Evolutionary conservation across 2,797 vertebrate genomes (phyloP).

Genomic region (Brachymystax lenok): DNA sequence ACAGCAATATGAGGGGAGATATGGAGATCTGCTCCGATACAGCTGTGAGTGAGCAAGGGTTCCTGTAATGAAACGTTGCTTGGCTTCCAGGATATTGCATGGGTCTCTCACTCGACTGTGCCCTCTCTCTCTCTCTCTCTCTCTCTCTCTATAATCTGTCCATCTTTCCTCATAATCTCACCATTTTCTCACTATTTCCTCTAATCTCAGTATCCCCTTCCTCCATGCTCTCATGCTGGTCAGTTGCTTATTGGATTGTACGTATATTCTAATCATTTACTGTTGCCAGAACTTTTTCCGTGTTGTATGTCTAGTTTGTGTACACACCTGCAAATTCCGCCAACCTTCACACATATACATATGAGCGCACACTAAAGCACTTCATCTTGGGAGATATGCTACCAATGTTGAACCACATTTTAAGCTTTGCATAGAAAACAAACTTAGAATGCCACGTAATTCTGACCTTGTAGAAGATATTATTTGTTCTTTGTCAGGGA

Average conservation of each 20-base stretch:
- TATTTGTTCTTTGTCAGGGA: not conserved
- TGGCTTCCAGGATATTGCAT: conserved; percentile 17
- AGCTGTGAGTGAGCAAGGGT: conserved; percentile 74
- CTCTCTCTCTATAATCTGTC: conserved; percentile 3
- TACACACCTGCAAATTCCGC: not conserved
- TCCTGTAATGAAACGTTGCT: conserved; percentile 3
- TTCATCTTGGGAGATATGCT: not conserved
- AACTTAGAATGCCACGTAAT: not conserved
- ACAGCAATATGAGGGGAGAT: conserved; percentile 77
- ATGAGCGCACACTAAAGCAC: not conserved
- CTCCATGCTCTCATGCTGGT: conserved; percentile 51
- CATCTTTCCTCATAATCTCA: conserved; percentile 32
- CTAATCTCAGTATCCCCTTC: conserved; percentile 57
- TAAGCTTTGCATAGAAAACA: not conserved
- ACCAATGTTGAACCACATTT: not conserved
- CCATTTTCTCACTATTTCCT: conserved; percentile 37
- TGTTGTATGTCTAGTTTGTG: not conserved
- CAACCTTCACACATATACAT: not conserved
- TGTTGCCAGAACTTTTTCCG: not conserved
- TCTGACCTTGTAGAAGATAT: not conserved
- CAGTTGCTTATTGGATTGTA: not conserved
- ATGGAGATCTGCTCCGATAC: conserved; percentile 79
- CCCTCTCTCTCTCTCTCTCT: not conserved
- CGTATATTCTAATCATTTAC: not conserved
- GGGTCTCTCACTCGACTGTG: conserved; percentile 5